phyloP scores from a whole-genome alignment of 2,113 vertebrate species.

The Sminthopsis crassicaudata region DNA sequence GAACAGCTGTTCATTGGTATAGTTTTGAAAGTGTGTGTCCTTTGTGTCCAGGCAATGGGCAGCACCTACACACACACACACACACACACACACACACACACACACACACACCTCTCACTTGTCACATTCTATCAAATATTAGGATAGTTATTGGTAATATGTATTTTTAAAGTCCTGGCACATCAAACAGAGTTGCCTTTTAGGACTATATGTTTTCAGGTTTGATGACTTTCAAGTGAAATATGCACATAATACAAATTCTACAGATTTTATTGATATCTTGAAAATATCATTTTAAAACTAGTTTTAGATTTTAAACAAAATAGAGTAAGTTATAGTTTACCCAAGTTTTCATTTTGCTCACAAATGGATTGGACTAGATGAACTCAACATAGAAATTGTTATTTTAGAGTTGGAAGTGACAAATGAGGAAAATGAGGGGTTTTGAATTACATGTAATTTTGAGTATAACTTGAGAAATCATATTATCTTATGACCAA shows the following conservation, averaged over 20 bases:
- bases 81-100: too few species aligned
- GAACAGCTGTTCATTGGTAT: too few species aligned
- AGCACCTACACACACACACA: too few species aligned
- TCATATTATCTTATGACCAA: too few species aligned
- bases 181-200: neutral
- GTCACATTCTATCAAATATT: neutral
- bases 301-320: too few species aligned
- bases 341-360: neutral
- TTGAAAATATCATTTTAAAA: too few species aligned
- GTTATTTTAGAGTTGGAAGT: neutral
- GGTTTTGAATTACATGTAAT: neutral
- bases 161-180: neutral
- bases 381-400: neutral
- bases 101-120: neutral
- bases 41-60: too few species aligned
- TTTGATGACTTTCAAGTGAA: neutral
- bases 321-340: neutral
- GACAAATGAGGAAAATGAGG: neutral
- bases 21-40: too few species aligned
- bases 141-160: neutral
- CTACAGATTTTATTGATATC: neutral
- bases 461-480: neutral
- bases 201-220: neutral
- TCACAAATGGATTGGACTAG: neutral
- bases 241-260: neutral